phyloP scores from a whole-genome alignment of 2,888 invertebrate species.

The Dicyrtomina minuta region DNA sequence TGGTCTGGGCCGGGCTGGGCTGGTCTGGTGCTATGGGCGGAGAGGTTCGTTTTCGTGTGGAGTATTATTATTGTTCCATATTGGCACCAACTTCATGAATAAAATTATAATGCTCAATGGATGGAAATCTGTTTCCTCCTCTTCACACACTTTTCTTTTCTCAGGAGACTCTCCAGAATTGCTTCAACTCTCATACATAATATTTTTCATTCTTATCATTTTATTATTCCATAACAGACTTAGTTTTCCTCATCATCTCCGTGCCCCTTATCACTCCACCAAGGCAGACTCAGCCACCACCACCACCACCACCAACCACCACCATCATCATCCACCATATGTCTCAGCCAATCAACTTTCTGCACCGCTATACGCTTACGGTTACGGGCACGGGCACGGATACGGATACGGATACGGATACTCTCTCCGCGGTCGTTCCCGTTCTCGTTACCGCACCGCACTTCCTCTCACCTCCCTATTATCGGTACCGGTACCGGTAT shows the following conservation, averaged over 20 bases:
- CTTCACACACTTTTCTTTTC: background rate
- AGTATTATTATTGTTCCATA: slow-evolving; percentile 19
- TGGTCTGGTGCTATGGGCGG: no score
- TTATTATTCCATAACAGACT: slow-evolving; percentile 9
- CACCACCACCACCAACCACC: no score
- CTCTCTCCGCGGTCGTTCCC: no score
- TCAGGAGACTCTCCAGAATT: background rate
- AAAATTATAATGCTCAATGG: slow-evolving; percentile 23
- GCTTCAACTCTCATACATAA: slow-evolving; percentile 13
- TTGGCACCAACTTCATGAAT: slow-evolving; percentile 14
- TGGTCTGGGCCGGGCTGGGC: no score
- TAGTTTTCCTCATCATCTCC: background rate
- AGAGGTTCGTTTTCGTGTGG: no score
- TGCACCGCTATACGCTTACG: no score
- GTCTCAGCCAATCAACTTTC: background rate
- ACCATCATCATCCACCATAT: background rate
- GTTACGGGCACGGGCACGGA: no score
- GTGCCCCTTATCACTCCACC: background rate
- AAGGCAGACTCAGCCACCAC: no score
- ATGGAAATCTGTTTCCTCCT: slow-evolving; percentile 12
- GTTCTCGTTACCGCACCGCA: no score
- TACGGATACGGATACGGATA: no score
- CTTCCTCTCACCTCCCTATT: no score
- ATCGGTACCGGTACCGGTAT: no score
- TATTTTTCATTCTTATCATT: slow-evolving; percentile 15